Evolutionary conservation across 2,797 vertebrate genomes (phyloP), one percentile per base, ranked within the genome.

Genomic region (Gobio occitaniae): DNA sequence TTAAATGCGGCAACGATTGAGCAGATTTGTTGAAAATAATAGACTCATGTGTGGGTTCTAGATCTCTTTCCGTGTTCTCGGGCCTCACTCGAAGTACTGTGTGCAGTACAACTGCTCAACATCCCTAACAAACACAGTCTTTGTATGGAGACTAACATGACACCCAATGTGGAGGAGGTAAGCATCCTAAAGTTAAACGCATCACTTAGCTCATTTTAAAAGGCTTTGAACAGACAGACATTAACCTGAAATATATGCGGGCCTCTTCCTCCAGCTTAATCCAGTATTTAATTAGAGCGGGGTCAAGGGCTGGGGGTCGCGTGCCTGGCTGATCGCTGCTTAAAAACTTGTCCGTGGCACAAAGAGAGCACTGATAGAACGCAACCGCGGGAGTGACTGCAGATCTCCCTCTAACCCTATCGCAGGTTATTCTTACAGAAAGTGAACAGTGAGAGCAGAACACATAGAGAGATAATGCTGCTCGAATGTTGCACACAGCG

Each of bases 251-350:
- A 90, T 90, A 88, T 90, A 86, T 93, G 87, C 87, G 92, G 92
- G 91, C 91, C 87, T 90, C 89, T 89, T 92, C 92, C 92, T 89
- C 91, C 93, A 89, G 90, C 75, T 92, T 94, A 93, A 92, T 94
- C 93, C 90, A 86, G 85, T 92, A 92, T 94, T 94, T 94, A 95
- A 94, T 94, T 94, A 95, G 94, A 92, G 91, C 88, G 87, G 93
- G n/a, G 95, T 94, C 93, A 91, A 91, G 85, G 86, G 91, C 87
- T 92, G 87, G 92, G n/a, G 93, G 93, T 93, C 93, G 88, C 92
- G 91, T 93, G 92, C 89, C 90, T 93, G 92, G 86, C 90, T 86
- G 92, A 95, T 92, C 90, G 90, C 89, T 92, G 93, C 92, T 91
- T 90, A 89, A 93, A n/a, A 90, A 92, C 92, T 91, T 90, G 88